Evolutionary conservation across 2,113 vertebrate genomes (phyloP).

Genomic region (Nematolebias whitei): DNA sequence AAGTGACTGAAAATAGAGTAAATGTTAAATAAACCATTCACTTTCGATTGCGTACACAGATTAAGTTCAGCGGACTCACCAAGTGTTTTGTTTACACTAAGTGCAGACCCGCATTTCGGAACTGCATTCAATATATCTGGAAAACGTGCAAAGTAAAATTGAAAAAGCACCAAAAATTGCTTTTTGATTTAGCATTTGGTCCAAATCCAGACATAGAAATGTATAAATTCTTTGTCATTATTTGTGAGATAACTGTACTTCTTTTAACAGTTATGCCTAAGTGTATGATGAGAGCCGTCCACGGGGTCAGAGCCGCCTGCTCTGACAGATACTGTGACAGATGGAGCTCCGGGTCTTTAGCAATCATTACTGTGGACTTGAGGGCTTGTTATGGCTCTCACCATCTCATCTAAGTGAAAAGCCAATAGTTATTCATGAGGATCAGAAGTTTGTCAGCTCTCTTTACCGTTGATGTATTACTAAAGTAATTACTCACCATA

Average conservation of each 20-base stretch:
- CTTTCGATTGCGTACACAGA: no score
- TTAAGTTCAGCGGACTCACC: no score
- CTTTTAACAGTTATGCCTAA: conserved; percentile 41
- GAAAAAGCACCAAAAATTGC: neutral
- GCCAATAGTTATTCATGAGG: conserved; percentile 24
- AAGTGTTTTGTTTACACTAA: no score
- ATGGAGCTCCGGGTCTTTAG: conserved; percentile 64
- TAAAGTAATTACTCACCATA: neutral
- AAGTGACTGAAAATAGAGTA: no score
- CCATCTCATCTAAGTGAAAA: conserved; percentile 24
- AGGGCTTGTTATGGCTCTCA: conserved; percentile 57
- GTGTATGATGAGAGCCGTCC: conserved; percentile 32
- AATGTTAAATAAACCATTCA: no score
- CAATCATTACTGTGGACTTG: conserved; percentile 64
- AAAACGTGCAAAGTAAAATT: no score
- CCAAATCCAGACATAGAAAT: neutral
- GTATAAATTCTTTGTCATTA: conserved; percentile 25
- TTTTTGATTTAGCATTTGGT: neutral
- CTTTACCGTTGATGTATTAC: conserved; percentile 22
- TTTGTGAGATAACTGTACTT: conserved; percentile 47
- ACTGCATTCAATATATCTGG: no score
- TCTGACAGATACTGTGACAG: conserved; percentile 61
- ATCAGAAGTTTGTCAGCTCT: conserved; percentile 27
- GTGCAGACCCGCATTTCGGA: no score
- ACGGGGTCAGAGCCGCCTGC: conserved; percentile 34